phyloP scores from a whole-genome alignment of 2,888 invertebrate genomes.

The Neoaliturus tenellus region DNA sequence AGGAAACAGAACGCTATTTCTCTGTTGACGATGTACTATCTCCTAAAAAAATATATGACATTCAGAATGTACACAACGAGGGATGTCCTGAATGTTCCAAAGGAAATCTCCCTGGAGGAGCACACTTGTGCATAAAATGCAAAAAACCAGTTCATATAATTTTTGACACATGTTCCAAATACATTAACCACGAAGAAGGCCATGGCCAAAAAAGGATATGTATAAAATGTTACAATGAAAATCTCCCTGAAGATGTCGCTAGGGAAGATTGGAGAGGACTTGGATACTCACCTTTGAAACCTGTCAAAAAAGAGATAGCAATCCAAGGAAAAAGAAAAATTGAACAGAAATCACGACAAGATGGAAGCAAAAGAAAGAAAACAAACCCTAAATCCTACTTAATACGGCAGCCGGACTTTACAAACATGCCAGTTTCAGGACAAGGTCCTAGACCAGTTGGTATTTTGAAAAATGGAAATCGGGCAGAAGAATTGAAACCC shows the following conservation, averaged over 20 bases:
- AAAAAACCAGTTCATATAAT: slow-evolving; percentile 14
- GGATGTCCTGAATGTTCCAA: slow-evolving; percentile 31
- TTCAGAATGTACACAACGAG: not conserved
- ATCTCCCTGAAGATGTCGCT: not conserved
- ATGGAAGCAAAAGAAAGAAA: not conserved
- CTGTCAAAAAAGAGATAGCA: not conserved
- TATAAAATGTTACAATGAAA: not conserved
- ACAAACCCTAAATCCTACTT: not conserved
- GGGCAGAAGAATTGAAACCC: slow-evolving; percentile 6
- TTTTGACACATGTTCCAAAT: slow-evolving; percentile 16
- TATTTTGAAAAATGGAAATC: slow-evolving; percentile 22
- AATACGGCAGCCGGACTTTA: slow-evolving; percentile 26
- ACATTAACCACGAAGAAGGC: slow-evolving; percentile 4
- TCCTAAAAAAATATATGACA: not conserved
- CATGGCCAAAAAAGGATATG: slow-evolving; percentile 31
- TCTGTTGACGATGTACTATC: not conserved
- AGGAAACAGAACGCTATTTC: not conserved
- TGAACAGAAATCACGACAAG: no score
- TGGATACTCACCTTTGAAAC: slow-evolving; percentile 21
- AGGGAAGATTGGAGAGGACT: slow-evolving; percentile 45
- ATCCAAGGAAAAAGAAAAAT: not conserved
- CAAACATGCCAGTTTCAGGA: not conserved
- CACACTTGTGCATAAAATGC: slow-evolving; percentile 7
- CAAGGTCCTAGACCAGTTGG: slow-evolving; percentile 28
- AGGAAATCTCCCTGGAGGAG: slow-evolving; percentile 47